Evolutionary conservation across 2,113 vertebrate species (phyloP).

Genomic region (Brachypodius melanocephalos): DNA sequence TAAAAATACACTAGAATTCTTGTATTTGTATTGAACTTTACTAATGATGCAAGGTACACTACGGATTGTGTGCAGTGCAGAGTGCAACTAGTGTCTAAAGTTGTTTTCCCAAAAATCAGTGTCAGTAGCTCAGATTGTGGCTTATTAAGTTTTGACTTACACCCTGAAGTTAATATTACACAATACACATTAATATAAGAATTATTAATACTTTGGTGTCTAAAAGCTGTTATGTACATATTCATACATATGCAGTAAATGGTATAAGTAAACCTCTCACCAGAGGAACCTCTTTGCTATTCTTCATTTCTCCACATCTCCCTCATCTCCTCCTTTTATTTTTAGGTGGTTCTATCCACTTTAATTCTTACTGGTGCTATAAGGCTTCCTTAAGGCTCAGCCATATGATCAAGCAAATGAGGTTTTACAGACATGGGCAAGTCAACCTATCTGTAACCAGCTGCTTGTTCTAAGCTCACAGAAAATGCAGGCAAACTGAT

Average conservation of each 20-base stretch:
- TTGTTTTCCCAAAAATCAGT: background rate
- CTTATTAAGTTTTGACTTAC: background rate
- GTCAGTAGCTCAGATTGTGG: background rate
- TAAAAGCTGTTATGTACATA: background rate
- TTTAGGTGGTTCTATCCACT: background rate
- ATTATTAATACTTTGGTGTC: background rate
- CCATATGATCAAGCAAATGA: background rate
- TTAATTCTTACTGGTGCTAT: background rate
- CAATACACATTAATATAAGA: background rate
- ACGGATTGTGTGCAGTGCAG: background rate
- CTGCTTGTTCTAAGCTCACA: background rate
- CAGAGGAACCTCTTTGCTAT: background rate
- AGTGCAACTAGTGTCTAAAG: background rate
- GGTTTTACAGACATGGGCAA: background rate
- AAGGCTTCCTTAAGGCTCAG: background rate
- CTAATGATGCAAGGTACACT: background rate
- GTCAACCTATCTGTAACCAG: background rate
- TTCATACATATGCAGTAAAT: background rate
- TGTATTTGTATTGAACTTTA: background rate
- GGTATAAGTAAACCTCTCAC: background rate
- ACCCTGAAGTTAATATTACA: background rate
- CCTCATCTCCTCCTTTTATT: background rate
- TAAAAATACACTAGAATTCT: background rate
- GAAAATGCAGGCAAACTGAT: background rate
- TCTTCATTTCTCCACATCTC: background rate